Percentiles rank a stretch among this genome's conserved stretches.
Evolutionary conservation across 2,797 vertebrate species (phyloP).

Genomic region (Thamnophis elegans): DNA sequence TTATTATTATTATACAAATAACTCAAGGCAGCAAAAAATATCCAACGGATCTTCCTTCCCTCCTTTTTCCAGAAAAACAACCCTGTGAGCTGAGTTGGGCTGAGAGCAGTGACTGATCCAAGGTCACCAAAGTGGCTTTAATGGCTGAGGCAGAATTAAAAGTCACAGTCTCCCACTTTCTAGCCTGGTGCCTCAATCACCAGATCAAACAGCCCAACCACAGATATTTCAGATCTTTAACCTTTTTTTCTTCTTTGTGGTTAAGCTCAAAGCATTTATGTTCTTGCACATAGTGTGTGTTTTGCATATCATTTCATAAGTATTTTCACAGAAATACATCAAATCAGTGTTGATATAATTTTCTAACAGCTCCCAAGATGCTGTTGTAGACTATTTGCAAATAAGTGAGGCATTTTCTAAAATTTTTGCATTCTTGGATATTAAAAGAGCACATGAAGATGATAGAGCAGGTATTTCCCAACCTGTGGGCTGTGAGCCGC

Average conservation of each 20-base stretch:
- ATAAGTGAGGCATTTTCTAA: background rate
- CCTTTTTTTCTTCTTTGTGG: background rate
- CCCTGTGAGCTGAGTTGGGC: background rate
- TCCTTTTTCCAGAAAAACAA: background rate
- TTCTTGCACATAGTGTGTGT: background rate
- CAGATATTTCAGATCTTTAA: background rate
- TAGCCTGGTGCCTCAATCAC: background rate
- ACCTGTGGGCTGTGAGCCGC: too few relatives aligned
- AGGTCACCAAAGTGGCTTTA: background rate
- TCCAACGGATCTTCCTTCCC: background rate
- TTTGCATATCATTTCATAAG: background rate
- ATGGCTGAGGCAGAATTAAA: background rate
- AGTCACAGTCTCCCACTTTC: background rate
- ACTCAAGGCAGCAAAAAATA: background rate
- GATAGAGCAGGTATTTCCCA: background rate
- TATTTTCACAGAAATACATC: slow-evolving; percentile 16
- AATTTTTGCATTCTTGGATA: background rate
- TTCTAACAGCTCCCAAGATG: background rate
- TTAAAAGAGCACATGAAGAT: background rate
- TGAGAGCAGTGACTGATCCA: background rate
- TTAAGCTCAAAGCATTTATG: background rate
- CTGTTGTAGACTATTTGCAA: background rate
- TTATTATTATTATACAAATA: background rate
- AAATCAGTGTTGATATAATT: background rate
- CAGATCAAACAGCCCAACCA: background rate